Evolutionary conservation across 2,113 vertebrate species (phyloP).

Genomic region (Eleginops maclovinus): DNA sequence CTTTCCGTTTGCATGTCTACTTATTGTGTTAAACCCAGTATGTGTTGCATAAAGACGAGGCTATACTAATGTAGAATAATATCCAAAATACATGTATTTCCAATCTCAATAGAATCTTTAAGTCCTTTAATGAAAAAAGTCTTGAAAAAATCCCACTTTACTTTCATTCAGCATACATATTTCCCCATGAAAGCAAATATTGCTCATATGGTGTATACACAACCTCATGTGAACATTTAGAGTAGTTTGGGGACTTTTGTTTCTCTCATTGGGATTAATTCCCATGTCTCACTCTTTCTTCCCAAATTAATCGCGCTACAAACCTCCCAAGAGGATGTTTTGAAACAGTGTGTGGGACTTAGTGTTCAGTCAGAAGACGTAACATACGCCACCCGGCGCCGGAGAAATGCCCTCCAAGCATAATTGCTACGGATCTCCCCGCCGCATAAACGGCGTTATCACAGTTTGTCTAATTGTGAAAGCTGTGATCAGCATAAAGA

Average conservation of each 20-base stretch:
- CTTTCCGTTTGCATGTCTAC: no score
- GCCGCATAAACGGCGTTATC: conserved; percentile 74
- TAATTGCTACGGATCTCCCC: conserved; percentile 78
- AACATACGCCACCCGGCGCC: conserved; percentile 19
- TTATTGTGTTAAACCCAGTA: no score
- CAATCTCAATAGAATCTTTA: no score
- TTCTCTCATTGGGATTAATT: conserved; percentile 1
- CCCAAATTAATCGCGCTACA: conserved; percentile 37
- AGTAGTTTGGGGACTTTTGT: not conserved
- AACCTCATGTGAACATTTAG: not conserved
- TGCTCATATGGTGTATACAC: not conserved
- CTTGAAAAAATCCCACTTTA: no score
- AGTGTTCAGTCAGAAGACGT: not conserved
- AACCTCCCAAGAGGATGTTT: conserved; percentile 42
- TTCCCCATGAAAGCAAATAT: not conserved
- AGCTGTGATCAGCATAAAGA: conserved; percentile 79
- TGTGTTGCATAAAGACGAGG: no score
- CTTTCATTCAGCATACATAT: no score
- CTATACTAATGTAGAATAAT: no score
- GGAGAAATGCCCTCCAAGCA: conserved; percentile 80
- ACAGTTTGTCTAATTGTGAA: conserved; percentile 80
- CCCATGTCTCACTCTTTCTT: conserved; percentile 8
- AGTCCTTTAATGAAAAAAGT: no score
- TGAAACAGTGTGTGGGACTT: not conserved
- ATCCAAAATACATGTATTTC: no score